Base-by-base conservation (phyloP, 2,797 vertebrate genomes). In the Sarcophilus harrisii region DNA sequence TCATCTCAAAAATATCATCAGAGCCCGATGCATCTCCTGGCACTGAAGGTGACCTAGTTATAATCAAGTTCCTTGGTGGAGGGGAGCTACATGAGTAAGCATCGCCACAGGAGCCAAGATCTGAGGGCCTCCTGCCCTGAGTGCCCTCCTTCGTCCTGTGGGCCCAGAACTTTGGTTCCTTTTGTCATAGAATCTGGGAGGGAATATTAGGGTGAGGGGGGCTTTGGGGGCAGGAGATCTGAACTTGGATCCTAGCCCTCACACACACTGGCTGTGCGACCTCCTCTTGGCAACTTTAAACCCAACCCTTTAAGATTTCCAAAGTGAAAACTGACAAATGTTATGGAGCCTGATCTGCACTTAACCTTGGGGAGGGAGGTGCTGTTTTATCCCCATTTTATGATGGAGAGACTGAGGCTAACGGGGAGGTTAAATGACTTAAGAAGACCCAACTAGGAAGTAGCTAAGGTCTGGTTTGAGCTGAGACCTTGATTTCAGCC, bases 11-110 rank as follows among this genome's bases (percentile, higher is more conserved):
- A 96, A 96, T 90, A 97, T 92, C 29, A 55, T 92, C 95, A 57
- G 91, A 16, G 90, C 90, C 73, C 90, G 94, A 94, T 55, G 92
- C 52, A 57, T 57, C 55, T 93, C 93, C 58, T 66, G 92, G 57
- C 92, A 94, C 96, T 93, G 90, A 95, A 95, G 92, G 93, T 98
- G 98, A 98, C 97, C 98, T 96, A 97, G 91, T 98, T 98, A 98
- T 10, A 96, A 94, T 94, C 95, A 55, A 57, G 21, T 59, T 60
- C 92, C 45, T 91, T 55, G 27, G 38, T 10, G 38, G 38, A 3
- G 73, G 38, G 38, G 38, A 87, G 73, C 38, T 87, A 12, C 9
- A 3, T 49, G 38, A 27, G 21, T 10, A 27, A 87, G 38, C 38
- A 27, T 49, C 3, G 3, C 73, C 38, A 27, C 9, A 27, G 73